Conservation (phyloP, 2,888 invertebrate genomes). For the Apamea anceps region DNA sequence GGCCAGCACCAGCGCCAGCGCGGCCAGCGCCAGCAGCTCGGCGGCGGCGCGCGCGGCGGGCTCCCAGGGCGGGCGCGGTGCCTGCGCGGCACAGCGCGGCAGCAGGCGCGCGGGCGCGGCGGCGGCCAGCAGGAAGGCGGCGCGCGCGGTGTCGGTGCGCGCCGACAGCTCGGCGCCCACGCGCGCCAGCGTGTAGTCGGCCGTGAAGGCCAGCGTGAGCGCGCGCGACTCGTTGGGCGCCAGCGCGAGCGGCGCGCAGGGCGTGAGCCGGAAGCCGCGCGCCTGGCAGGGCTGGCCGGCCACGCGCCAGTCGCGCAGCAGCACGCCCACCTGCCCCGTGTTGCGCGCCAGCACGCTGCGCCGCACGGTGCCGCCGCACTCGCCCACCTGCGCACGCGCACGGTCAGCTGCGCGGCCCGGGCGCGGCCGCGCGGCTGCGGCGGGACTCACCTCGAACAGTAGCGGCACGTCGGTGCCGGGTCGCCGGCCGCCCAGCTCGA, state of each 20-base stretch:
- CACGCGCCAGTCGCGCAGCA: slow-evolving; percentile 88
- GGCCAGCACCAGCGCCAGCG: slow-evolving; percentile 77
- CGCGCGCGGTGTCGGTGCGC: slow-evolving; percentile 70
- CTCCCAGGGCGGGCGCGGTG: slow-evolving; percentile 82
- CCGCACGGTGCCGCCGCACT: slow-evolving; percentile 91
- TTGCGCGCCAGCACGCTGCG: slow-evolving; percentile 91
- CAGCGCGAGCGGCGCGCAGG: slow-evolving; percentile 80
- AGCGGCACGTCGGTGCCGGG: slow-evolving; percentile 94
- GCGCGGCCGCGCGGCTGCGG: no score
- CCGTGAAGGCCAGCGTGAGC: slow-evolving; percentile 76
- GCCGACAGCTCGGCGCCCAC: slow-evolving; percentile 72
- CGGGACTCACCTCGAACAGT: slow-evolving; percentile 92
- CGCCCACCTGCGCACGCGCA: slow-evolving; percentile 90
- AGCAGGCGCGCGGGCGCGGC: slow-evolving; percentile 75
- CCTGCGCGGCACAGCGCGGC: slow-evolving; percentile 69
- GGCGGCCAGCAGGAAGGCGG: slow-evolving; percentile 72
- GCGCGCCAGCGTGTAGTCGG: slow-evolving; percentile 82
- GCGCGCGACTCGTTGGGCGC: slow-evolving; percentile 80
- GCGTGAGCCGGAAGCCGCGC: slow-evolving; percentile 81
- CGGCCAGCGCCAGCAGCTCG: slow-evolving; percentile 71
- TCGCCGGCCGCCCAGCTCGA: slow-evolving; percentile 96
- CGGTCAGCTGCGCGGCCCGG: no score
- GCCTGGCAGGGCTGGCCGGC: slow-evolving; percentile 78
- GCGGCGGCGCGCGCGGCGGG: slow-evolving; percentile 70
- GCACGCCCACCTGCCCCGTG: slow-evolving; percentile 97